Evolutionary conservation across 2,113 vertebrate species (phyloP), one percentile per base, ranked within the genome.

Genomic region (Thymallus thymallus): DNA sequence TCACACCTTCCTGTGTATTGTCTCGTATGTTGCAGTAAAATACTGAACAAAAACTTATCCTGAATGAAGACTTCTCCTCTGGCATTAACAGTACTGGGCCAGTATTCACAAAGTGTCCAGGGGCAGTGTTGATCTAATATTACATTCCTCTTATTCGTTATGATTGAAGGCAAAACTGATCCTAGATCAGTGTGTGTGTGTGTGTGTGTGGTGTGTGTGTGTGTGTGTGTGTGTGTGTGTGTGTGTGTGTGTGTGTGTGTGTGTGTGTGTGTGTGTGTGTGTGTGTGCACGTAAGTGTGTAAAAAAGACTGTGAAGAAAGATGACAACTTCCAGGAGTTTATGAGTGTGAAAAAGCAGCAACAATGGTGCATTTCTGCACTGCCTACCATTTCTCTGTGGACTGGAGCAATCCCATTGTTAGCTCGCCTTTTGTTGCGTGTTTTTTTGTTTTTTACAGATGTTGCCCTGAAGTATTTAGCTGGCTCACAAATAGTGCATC

Each of bases 261-360:
- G 51, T 63, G 76, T 60, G n/a, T 4, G 68, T 29, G 60, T 29
- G 67, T 30, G 69, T n/a, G 55, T 60, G 18, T 56, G 69, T 22
- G 55, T 48, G 26, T 12, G 58, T 16, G 69, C 2, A 14, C 16
- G 4, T 56, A 0, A 5, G 55, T n/a, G 55, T 22, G 58, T 29
- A 41, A 51, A 26, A 60, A 58, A 71, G 60, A 68, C 63, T 65
- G 69, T 51, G 55, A 68, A 58, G 70, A 29, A 51, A 71, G 67
- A 77, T 79, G 76, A 76, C 72, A 78, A 71, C 72, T 82, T 88
- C 73, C 76, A 85, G 82, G 68, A 64, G 75, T 80, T 88, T 83
- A 70, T 14, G 29, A 75, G 75, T 76, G 60, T 76, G 60, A 80
- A 81, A 82, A 85, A 69, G 65, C 23, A 75, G 60, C 70, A 9